Evolutionary conservation across 2,113 vertebrate species (phyloP).

Genomic region (Aleadryas rufinucha): DNA sequence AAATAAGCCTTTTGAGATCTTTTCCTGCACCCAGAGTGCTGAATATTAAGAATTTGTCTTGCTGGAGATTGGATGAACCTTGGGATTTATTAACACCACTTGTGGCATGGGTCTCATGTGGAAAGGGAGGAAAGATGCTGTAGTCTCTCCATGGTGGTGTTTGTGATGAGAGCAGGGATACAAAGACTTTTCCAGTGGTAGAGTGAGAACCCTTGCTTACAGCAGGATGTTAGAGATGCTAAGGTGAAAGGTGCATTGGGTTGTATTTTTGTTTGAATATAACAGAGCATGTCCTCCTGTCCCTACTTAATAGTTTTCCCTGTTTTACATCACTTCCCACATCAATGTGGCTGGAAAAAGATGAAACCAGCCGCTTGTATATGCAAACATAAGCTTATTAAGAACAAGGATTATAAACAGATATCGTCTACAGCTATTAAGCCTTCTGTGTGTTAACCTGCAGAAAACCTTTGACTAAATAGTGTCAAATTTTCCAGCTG

Average conservation of each 20-base stretch:
- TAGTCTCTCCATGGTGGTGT: background rate
- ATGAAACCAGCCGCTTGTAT: background rate
- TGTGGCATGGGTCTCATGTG: background rate
- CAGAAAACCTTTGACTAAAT: slow-evolving; percentile 21
- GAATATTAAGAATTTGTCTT: background rate
- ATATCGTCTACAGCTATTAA: background rate
- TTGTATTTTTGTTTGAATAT: background rate
- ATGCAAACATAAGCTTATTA: slow-evolving; percentile 2
- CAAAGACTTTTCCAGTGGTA: background rate
- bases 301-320: background rate
- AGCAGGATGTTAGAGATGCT: background rate
- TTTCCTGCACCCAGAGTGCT: background rate
- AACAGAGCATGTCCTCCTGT: background rate
- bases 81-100: background rate
- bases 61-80: background rate
- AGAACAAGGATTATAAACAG: slow-evolving; percentile 39
- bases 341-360: slow-evolving; percentile 39
- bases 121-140: background rate
- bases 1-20: background rate
- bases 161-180: background rate
- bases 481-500: background rate
- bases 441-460: slow-evolving; percentile 13
- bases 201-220: background rate
- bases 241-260: background rate
- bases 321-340: slow-evolving; percentile 30